phyloP scores from a whole-genome alignment of 92 coral and sea anemone species.

The Phenganax marumi region DNA sequence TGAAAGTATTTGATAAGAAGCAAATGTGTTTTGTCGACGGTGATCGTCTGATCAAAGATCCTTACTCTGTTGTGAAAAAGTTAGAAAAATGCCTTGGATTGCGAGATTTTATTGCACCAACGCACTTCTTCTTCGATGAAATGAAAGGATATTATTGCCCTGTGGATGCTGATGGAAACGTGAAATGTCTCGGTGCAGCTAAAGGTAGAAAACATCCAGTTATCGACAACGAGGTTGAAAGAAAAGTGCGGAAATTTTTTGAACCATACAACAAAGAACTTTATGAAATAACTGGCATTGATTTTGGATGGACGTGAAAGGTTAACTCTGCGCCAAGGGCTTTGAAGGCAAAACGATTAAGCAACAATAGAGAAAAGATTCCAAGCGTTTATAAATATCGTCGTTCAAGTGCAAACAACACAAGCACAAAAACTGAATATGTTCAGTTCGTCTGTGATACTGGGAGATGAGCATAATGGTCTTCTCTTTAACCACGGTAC shows the following conservation, averaged over 20 bases:
- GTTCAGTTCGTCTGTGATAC: too few relatives aligned
- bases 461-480: too few relatives aligned
- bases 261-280: slow-evolving; percentile 25
- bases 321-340: too few relatives aligned
- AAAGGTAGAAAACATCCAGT: slow-evolving; percentile 27
- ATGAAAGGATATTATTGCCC: slow-evolving; percentile 27
- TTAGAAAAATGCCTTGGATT: slow-evolving; percentile 33
- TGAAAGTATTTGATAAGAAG: background rate
- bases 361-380: too few relatives aligned
- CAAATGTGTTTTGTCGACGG: slow-evolving; percentile 33
- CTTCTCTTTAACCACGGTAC: too few relatives aligned
- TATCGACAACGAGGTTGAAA: slow-evolving; percentile 8
- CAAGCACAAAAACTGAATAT: too few relatives aligned
- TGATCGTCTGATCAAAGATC: background rate
- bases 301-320: too few relatives aligned
- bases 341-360: too few relatives aligned
- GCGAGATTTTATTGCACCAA: background rate
- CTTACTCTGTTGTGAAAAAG: slow-evolving; percentile 13
- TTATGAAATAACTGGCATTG: slow-evolving; percentile 23
- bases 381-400: too few relatives aligned
- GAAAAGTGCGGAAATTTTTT: slow-evolving; percentile 16
- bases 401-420: too few relatives aligned
- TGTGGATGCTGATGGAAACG: background rate
- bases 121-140: slow-evolving; percentile 12
- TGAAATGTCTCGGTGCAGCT: background rate